Base-by-base conservation (phyloP, 2,888 invertebrate species). In the Trichopoda pennipes region DNA sequence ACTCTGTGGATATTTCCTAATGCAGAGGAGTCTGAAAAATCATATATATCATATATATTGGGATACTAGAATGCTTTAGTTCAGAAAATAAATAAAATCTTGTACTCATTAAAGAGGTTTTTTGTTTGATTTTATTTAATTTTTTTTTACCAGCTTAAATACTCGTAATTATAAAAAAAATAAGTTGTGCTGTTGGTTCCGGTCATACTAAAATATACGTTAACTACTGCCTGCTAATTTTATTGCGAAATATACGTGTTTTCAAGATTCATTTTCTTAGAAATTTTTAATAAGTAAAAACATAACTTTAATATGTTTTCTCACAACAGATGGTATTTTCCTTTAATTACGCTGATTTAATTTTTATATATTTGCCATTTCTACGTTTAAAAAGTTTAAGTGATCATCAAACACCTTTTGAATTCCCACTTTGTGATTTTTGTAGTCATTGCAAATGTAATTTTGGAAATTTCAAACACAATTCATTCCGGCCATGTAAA, bases 401-500 rank as follows among this genome's bases (percentile, higher is more conserved):
- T 2, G 23, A 28, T 28, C 8, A 10, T 7, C 3, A 38, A 12
- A 44, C 16, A 16, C n/a, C 4, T 47, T 47, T 47, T n/a, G 14
- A n/a, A n/a, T 47, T 47, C 8, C 17, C 47, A 47, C 9, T n/a
- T 44, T 23, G 7, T 21, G 17, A 28, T 2, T 64, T 17, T 10
- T 32, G 19, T 17, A 8, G 3, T 49, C 55, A n/a, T 23, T 42
- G n/a, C 19, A 28, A 7, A n/a, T 47, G 14, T 32, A 42, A 60
- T 55, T 17, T 58, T 64, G 21, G 16, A 9, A 23, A 49, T 19
- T 79, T 68, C 12, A 51, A 58, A 44, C 49, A 17, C 28, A 77
- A 49, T 61, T 73, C 51, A 47, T 66, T 47, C 42, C 70, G 53
- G 72, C 70, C 75, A 75, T 75, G 69, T 75, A 56, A 53, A 73